Percentiles rank a stretch among this genome's conserved stretches.
phyloP scores from a whole-genome alignment of 2,888 invertebrate species.

The Erannis defoliaria region DNA sequence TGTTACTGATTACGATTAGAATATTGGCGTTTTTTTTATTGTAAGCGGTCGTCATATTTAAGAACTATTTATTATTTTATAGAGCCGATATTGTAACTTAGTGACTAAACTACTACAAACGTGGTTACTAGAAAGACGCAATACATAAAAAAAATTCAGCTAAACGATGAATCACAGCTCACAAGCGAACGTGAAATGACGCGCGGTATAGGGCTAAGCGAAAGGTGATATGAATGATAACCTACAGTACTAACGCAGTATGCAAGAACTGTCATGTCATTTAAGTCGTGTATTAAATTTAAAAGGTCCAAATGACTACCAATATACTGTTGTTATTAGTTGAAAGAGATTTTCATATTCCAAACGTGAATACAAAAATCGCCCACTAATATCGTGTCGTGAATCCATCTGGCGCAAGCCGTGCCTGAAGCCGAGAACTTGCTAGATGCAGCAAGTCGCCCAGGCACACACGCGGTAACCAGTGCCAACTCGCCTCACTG shows the following conservation, averaged over 20 bases:
- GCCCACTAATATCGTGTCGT: constrained; percentile 77
- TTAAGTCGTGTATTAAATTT: constrained; percentile 32
- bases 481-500: constrained; percentile 46
- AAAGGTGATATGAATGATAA: constrained; percentile 75
- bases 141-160: constrained; percentile 67
- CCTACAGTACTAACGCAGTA: constrained; percentile 51
- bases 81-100: constrained; percentile 71
- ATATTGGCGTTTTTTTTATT: constrained; percentile 53
- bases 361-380: constrained; percentile 77
- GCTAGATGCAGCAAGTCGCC: constrained; percentile 83
- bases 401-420: constrained; percentile 69
- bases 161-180: constrained; percentile 79
- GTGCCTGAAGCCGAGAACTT: constrained; percentile 82
- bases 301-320: constrained; percentile 48
- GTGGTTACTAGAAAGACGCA: constrained; percentile 63
- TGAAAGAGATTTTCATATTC: constrained; percentile 84
- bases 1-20: constrained; percentile 35
- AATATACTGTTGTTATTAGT: constrained; percentile 69
- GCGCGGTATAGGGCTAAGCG: constrained; percentile 66
- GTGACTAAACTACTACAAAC: constrained; percentile 72
- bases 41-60: constrained; percentile 57
- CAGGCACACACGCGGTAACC: constrained; percentile 71
- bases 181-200: constrained; percentile 76
- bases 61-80: constrained; percentile 57
- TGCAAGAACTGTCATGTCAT: constrained; percentile 33